These are phyloP conservation scores for Leptodactylus fuscus DNA, from an alignment of 2,113 vertebrate genomes.

Conservation along the genomic window DNA sequence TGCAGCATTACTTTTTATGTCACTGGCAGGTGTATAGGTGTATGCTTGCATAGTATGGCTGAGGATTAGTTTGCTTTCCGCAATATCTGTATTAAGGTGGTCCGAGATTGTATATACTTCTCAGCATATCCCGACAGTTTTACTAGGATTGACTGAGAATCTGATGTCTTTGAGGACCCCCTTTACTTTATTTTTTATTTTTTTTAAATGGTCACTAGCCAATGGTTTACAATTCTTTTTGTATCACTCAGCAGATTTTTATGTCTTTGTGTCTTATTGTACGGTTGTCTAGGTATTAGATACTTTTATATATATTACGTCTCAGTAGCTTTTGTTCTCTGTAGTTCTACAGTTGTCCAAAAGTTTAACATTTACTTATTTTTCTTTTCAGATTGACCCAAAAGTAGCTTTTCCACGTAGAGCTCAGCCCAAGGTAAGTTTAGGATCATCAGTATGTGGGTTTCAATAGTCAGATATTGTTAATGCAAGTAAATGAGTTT, in stretches of 20 bases:
- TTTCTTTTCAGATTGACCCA: conserved; percentile 91
- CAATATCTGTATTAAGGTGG: background rate
- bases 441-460: background rate
- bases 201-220: background rate
- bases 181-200: too few species aligned
- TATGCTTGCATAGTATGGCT: background rate
- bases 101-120: background rate
- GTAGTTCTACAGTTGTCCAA: background rate
- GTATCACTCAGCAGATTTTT: background rate
- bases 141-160: background rate
- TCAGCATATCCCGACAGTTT: background rate
- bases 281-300: conserved; percentile 13
- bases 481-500: background rate
- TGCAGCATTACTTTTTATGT: background rate
- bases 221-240: background rate
- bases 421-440: conserved; percentile 97
- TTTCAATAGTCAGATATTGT: background rate
- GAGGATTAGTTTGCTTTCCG: background rate
- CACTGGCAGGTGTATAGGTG: background rate
- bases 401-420: conserved; percentile 98
- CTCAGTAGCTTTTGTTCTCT: background rate
- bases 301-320: background rate
- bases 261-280: background rate
- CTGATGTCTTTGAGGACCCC: background rate
- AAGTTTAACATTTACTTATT: conserved; percentile 40